Base-by-base conservation (phyloP, 2,797 vertebrate genomes). In the Pelochelys cantorii region DNA sequence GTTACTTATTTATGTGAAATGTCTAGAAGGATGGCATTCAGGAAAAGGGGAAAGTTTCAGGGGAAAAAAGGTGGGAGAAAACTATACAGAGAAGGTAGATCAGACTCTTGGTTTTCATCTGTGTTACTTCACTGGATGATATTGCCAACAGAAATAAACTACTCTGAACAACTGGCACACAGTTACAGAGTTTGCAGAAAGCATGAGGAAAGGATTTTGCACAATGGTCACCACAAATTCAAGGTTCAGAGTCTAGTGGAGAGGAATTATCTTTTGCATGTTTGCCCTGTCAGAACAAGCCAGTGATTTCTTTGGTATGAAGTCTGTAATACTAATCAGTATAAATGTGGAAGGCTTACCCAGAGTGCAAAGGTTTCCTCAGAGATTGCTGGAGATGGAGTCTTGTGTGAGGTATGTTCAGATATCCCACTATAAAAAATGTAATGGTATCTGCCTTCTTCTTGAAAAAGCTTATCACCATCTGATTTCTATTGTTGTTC, bases 131-230 rank as follows among this genome's bases (percentile, higher is more conserved):
- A 52, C 4, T 75, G 37, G 42, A 8, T 52, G 42, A 77, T 17
- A 52, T 52, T 52, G 7, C 25, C 25, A 53, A 81, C 88, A 65
- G 4, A 59, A 82, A 42, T 79, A 27, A 5, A 5, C 59, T 1
- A 5, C 68, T 84, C 87, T 93, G 37, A 93, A 93, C 91, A 11
- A n/a, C 11, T 42, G 54, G 37, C 82, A 82, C 54, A 87, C 55
- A 92, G 84, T 74, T 91, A 5, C 79, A 0, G 81, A 87, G 52
- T 23, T 57, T 4, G 57, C 34, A 87, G 14, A 78, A 53, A 6
- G 60, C 0, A n/a, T 3, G 6, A 54, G 74, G 78, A 85, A 79
- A 90, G 11, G 42, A 74, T 85, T 92, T 65, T 53, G 34, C 14
- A 55, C 18, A 86, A 88, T 34, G 1, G 2, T 93, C 87, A 89